Conservation (phyloP, 2,113 vertebrate genomes). For the Hemiscyllium ocellatum region DNA sequence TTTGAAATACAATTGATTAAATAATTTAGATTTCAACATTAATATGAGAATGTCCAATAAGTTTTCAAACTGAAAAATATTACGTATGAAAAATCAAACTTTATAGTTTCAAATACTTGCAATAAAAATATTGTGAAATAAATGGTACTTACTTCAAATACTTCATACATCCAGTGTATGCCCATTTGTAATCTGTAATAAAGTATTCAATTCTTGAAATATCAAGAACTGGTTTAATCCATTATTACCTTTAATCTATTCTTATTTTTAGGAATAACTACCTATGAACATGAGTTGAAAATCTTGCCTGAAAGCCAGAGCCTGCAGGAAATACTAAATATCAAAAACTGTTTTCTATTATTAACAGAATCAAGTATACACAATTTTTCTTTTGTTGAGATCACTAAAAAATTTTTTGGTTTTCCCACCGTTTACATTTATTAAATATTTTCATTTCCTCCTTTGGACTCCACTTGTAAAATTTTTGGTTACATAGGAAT, state of each 20-base stretch:
- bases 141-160: slow-evolving; percentile 16
- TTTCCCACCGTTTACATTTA: not conserved
- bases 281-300: not conserved
- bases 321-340: not conserved
- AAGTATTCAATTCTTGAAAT: slow-evolving; percentile 17
- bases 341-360: not conserved
- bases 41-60: not conserved
- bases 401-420: not conserved
- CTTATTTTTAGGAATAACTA: not conserved
- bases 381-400: not conserved
- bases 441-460: not conserved
- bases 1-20: slow-evolving; percentile 6
- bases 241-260: not conserved
- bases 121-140: slow-evolving; percentile 5
- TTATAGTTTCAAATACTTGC: not conserved
- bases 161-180: not conserved
- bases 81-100: not conserved
- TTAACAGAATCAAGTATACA: not conserved
- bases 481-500: not conserved
- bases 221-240: not conserved
- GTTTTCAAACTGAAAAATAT: slow-evolving; percentile 25
- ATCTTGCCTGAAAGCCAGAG: not conserved
- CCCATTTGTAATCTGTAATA: not conserved
- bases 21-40: slow-evolving; percentile 23
- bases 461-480: not conserved